Evolutionary conservation across 2,113 vertebrate genomes (phyloP), one percentile per base, ranked within the genome.

Genomic region (Tor tambroides): DNA sequence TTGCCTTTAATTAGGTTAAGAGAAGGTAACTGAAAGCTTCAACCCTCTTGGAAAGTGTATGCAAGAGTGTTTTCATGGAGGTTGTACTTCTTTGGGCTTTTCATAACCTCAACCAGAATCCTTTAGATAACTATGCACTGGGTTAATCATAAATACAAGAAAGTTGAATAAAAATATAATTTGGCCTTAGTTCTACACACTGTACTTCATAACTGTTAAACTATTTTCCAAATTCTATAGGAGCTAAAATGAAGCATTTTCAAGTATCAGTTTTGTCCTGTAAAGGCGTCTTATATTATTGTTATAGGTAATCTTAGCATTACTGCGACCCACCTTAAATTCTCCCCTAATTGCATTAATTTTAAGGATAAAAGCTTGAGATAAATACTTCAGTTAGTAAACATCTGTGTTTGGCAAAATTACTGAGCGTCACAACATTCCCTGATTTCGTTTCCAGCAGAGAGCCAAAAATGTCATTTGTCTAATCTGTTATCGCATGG

Each of bases 301-400:
- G 28, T 30, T 19, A 85, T 19, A 75, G 41, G 38, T 23, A 74
- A n/a, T 74, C 19, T 41, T 71, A 21, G 67, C 30, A 4, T 35
- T 74, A 43, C 35, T 74, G 35, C 10, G 32, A 69, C 15, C 67
- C 67, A 41, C 21, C 71, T 74, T 41, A 43, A 74, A 43, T n/a
- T 41, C 17, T 43, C 35, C 19, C 0, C 21, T 5, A 72, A 41
- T 41, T 21, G 21, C 86, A 83, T 91, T 91, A 41, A 80, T 79
- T 90, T 91, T 92, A 92, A 93, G 91, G 90, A 90, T 38, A 89
- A 91, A 89, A 83, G 79, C 77, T 89, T 87, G 76, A 90, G 86
- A 91, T 86, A 90, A 91, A 90, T 86, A 89, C 85, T 85, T 77
- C 79, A 87, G 87, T 88, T 80, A 87, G 86, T 84, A 61, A 91